Evolutionary conservation across 2,888 invertebrate species (phyloP), one percentile per base, ranked within the genome.

Genomic region (Alloplasta piceator): DNA sequence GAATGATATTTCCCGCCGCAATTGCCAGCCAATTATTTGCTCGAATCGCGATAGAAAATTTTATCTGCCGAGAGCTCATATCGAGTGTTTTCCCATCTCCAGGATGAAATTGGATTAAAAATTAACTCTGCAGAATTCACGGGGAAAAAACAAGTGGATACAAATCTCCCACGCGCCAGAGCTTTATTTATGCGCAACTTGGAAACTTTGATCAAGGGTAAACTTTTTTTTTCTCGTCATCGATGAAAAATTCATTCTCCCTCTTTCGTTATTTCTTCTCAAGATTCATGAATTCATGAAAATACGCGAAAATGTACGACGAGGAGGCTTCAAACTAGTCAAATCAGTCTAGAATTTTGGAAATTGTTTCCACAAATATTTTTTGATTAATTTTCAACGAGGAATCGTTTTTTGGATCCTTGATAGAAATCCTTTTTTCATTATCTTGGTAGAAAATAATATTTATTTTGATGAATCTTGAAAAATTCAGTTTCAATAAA

Each of bases 261-360:
- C 56, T 36, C 56, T 56, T 10, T 76, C 46, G 41, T 60, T 70
- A 38, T 61, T 71, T 41, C 9, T 67, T 60, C 72, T 26, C 41
- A 56, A 39, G 48, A 76, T 76, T 71, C 67, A 76, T 67, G 66
- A 60, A 75, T 55, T 56, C 12, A 72, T 38, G 39, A 38, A 36
- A 36, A 71, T 41, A 38, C 14, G 12, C 5, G 4, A 7, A 43
- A 61, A 43, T 7, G 46, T 9, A 39, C 43, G 6, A 43, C 26
- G 60, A 41, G 50, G 43, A 36, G 7, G 64, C 58, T 38, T 58
- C 52, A 26, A 39, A 36, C 60, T 61, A 43, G 39, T 56, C 55
- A 67, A 26, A 26, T 26, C 26, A 26, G 26, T 26, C 26, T 3
- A 2, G 26, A 26, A 26, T 26, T 26, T 26, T 26, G 26, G 3